Evolutionary conservation across 2,113 vertebrate species (phyloP).

Genomic region (Corapipo altera): DNA sequence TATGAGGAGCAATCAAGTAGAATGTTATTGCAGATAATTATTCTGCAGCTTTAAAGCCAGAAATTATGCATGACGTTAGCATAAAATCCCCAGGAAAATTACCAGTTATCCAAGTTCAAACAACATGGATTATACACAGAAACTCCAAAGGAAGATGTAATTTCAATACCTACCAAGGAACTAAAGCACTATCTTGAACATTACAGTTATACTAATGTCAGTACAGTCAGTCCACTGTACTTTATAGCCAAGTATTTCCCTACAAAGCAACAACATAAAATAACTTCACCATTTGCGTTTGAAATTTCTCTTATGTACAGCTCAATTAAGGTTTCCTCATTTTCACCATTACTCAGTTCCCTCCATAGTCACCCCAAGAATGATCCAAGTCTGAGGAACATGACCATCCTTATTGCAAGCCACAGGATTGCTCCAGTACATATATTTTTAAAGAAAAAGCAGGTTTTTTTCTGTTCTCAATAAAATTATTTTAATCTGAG

Average conservation of each 20-base stretch:
- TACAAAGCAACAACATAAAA: background rate
- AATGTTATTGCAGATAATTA: background rate
- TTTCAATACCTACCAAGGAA: background rate
- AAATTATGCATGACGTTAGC: background rate
- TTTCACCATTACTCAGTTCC: background rate
- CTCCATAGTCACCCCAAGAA: background rate
- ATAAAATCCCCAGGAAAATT: background rate
- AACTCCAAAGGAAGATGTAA: background rate
- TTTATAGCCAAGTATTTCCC: background rate
- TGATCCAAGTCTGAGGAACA: background rate
- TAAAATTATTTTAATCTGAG: background rate
- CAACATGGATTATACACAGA: background rate
- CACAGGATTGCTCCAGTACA: background rate
- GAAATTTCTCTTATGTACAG: background rate
- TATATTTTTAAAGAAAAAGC: background rate
- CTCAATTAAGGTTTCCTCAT: background rate
- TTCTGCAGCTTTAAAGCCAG: background rate
- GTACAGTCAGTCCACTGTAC: rapidly evolving
- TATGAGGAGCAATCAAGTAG: background rate
- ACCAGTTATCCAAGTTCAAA: background rate
- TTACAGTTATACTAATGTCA: background rate
- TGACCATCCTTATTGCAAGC: background rate
- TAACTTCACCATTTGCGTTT: background rate
- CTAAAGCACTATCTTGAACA: background rate
- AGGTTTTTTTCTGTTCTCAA: background rate